Evolutionary conservation across 2,797 vertebrate species (phyloP), one percentile per base, ranked within the genome.

Genomic region (Sebastes minor): DNA sequence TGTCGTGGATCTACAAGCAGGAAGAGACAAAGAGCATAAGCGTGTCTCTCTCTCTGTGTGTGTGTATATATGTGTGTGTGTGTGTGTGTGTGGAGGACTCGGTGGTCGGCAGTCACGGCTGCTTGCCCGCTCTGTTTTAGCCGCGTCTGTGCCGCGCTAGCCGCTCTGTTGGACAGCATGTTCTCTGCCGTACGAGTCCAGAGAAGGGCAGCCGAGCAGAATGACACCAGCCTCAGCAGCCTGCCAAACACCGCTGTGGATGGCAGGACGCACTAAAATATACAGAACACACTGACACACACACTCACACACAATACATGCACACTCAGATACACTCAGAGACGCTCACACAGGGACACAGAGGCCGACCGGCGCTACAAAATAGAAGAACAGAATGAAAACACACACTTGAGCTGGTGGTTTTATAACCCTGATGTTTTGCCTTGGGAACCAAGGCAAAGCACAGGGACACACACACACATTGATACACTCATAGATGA

Each of bases 141-240:
- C 81, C 46, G 68, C 67, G 77, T 76, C 88, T 82, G 83, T 90
- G 86, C 89, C 56, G 67, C 32, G 59, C 89, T 87, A 86, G 89
- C 77, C 79, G 89, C 94, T 93, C 94, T 88, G 93, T 85, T 92
- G 91, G 93, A 90, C 90, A 90, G 78, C 81, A 49, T 93, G 82
- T 90, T 91, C 72, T 86, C 74, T 73, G 78, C 69, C 13, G 56
- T 82, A 63, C 57, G 72, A 70, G 84, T 86, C 89, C 85, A 89
- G 88, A 80, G 85, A 71, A 53, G 83, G 89, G 90, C 91, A 94
- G 84, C 88, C 80, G 78, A 90, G 92, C 91, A 92, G 90, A 95
- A 91, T 91, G 85, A 90, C 92, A 94, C 86, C 87, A 79, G 88
- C 80, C 86, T 88, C 84, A 82, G 87, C 88, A 86, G 89, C 81